Evolutionary conservation across 2,113 vertebrate genomes (phyloP), one percentile per base, ranked within the genome.

Genomic region (Hepsetus odoe): DNA sequence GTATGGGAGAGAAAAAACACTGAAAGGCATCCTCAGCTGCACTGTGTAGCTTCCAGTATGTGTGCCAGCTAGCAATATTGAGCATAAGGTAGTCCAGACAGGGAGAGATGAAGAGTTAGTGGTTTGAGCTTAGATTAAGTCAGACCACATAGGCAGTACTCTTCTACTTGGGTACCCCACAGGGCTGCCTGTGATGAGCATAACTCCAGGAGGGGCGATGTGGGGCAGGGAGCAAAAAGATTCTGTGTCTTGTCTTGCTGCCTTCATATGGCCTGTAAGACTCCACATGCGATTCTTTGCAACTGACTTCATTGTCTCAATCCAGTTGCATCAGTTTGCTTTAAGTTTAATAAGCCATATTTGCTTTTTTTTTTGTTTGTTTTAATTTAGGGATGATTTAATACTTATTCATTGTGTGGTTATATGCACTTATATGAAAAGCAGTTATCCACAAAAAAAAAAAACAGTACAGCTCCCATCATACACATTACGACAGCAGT

Each of bases 301-400:
- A 32, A 4, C 2, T 4, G 3, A 0, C 30, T 69, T 69, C 12
- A 46, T 65, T 16, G 33, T 42, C 10, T 51, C 42, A 0, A 55
- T 61, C n/a, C n/a, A 51, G 61, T 33, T 77, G 75, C 65, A 69
- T 69, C 32, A 64, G 73, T 75, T 69, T 32, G 53, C 66, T 61
- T 62, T n/a, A n/a, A n/a, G 55, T 51, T 62, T 78, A 18, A 40
- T 70, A 61, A 35, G 42, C 22, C 9, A 51, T 24, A 24, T 11
- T 65, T 3, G 35, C 44, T 77, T 59, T 61, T 77, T 59, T 30
- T 14, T 20, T 30, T 30, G 14, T 33, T 62, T 33, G 14, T 28
- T 12, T 59, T 26, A 14, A 3, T 58, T 26, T 28, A 59, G 5
- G 11, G 18, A 2, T 32, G 13, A 20, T 18, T 14, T 18, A 12